Conservation (phyloP, 2,888 invertebrate genomes). For the Xylota segnis region DNA sequence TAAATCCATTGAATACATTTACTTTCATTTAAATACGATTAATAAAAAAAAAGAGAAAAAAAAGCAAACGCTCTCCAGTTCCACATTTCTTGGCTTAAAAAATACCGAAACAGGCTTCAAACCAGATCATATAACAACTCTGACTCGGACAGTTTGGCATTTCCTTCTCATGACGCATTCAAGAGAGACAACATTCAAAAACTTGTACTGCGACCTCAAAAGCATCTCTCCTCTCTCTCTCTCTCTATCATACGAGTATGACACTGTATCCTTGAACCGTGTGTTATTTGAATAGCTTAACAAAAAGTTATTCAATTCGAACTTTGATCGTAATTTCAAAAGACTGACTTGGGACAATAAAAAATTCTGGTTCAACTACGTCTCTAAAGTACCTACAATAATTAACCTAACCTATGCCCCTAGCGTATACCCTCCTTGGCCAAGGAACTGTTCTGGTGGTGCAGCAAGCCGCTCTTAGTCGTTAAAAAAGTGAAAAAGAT, state of each 20-base stretch:
- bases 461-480: background rate
- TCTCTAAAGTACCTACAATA: background rate
- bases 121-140: conserved; percentile 32
- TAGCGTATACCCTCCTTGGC: background rate
- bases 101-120: conserved; percentile 15
- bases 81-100: background rate
- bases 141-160: conserved; percentile 12
- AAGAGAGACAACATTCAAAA: conserved; percentile 1
- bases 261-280: conserved; percentile 20
- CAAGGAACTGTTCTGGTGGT: background rate
- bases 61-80: background rate
- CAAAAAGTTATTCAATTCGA: background rate
- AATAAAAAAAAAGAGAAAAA: background rate
- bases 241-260: too few species aligned
- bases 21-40: background rate
- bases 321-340: conserved; percentile 1
- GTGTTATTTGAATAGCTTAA: conserved; percentile 17
- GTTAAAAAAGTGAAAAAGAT: background rate
- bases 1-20: conserved; percentile 21
- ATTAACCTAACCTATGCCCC: background rate
- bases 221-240: background rate
- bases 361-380: conserved; percentile 15
- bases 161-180: conserved; percentile 45
- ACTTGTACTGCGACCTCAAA: conserved; percentile 30
- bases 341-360: background rate